Evolutionary conservation across 1,140 invertebrate genomes (phyloP).

Genomic region (Whitmania pigra): DNA sequence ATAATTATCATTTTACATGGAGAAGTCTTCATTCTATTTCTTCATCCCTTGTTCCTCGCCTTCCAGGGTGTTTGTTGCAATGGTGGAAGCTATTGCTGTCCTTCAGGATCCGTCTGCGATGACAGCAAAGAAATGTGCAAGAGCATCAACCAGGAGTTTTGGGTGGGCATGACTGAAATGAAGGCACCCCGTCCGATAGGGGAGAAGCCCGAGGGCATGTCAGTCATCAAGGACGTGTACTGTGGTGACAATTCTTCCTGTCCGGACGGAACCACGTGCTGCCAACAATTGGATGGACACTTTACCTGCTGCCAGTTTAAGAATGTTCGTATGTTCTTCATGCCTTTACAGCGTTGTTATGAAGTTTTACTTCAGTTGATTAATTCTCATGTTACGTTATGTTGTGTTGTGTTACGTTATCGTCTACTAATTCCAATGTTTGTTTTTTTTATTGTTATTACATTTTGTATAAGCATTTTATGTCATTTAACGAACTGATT

Average conservation of each 20-base stretch:
- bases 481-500: not conserved
- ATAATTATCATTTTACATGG: no score
- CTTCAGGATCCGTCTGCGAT: not conserved
- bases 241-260: constrained; percentile 28
- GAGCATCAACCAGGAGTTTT: not conserved
- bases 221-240: not conserved
- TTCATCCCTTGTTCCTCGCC: not conserved
- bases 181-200: not conserved
- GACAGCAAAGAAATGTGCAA: not conserved
- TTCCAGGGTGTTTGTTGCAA: not conserved
- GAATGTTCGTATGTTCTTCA: constrained; percentile 20
- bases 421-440: no score
- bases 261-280: constrained; percentile 29
- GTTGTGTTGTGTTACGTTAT: no score
- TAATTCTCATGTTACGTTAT: no score
- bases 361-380: no score
- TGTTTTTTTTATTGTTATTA: not conserved
- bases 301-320: constrained; percentile 30
- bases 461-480: not conserved
- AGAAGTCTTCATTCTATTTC: no score
- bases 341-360: no score
- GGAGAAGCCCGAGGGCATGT: not conserved
- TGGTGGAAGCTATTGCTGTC: not conserved
- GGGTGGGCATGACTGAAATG: not conserved
- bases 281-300: constrained; percentile 24